Conservation (phyloP, 2,113 vertebrate species). For the Vimba vimba region DNA sequence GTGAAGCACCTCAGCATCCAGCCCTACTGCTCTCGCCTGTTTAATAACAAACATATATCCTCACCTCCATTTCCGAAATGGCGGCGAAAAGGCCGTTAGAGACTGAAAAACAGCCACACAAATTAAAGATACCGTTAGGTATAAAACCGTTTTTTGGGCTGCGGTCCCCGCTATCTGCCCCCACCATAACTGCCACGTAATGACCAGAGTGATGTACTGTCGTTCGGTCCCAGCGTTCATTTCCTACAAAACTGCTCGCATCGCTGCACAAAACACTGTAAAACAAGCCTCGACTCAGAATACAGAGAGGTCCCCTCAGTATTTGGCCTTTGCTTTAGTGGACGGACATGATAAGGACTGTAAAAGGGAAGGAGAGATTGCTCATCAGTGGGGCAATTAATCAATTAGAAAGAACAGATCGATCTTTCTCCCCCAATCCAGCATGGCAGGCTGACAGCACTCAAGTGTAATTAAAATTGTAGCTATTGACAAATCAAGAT, state of each 20-base stretch:
- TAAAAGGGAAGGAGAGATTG: conserved; percentile 37
- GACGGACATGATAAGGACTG: conserved; percentile 21
- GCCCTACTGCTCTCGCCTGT: conserved; percentile 5
- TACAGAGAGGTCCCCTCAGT: conserved; percentile 24
- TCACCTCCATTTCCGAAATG: conserved; percentile 25
- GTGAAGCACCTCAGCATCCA: conserved; percentile 19
- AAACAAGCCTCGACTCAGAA: background rate
- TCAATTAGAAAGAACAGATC: conserved; percentile 71
- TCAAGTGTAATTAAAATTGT: conserved; percentile 83
- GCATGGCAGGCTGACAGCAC: conserved; percentile 74
- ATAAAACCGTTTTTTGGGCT: conserved; percentile 52
- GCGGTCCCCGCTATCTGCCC: conserved; percentile 18
- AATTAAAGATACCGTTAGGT: conserved; percentile 58
- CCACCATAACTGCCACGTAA: conserved; percentile 67
- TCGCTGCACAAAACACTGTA: conserved; percentile 19
- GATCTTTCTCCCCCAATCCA: conserved; percentile 69
- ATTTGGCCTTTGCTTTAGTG: conserved; percentile 35
- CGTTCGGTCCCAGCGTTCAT: conserved; percentile 32
- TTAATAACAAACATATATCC: conserved; percentile 48
- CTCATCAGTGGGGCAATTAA: conserved; percentile 73
- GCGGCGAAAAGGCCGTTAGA: conserved; percentile 42
- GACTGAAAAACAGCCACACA: conserved; percentile 62
- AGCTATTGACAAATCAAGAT: conserved; percentile 79
- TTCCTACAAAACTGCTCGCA: conserved; percentile 51
- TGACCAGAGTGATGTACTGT: conserved; percentile 61